Conservation (phyloP, 1,140 invertebrate genomes). For the Lethocerus indicus region DNA sequence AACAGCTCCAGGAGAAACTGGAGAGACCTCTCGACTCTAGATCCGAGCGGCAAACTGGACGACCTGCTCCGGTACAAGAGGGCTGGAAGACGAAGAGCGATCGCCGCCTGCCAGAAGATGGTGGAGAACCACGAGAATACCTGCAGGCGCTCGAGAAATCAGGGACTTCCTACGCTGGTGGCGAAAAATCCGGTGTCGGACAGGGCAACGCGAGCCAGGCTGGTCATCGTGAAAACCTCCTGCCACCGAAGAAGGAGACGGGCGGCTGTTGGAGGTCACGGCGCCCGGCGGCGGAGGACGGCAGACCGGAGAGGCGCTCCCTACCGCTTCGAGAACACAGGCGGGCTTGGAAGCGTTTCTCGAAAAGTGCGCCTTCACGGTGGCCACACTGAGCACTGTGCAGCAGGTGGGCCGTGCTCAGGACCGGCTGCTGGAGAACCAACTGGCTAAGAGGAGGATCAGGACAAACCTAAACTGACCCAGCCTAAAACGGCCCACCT, state of each 20-base stretch:
- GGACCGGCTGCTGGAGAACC: slow-evolving; percentile 76
- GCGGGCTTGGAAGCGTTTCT: slow-evolving; percentile 57
- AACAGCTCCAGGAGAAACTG: slow-evolving; percentile 59
- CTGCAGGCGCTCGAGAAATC: slow-evolving; percentile 55
- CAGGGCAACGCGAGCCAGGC: slow-evolving; percentile 58
- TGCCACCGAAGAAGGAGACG: slow-evolving; percentile 54
- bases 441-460: slow-evolving; percentile 64
- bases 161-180: slow-evolving; percentile 53
- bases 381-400: slow-evolving; percentile 49
- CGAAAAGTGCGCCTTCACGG: slow-evolving; percentile 47
- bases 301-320: slow-evolving; percentile 50
- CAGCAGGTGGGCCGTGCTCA: slow-evolving; percentile 62
- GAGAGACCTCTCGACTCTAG: slow-evolving; percentile 52
- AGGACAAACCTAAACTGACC: slow-evolving; percentile 57
- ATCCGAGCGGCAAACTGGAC: slow-evolving; percentile 47
- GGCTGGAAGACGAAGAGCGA: slow-evolving; percentile 42
- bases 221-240: slow-evolving; percentile 52
- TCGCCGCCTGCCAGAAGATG: slow-evolving; percentile 46
- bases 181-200: slow-evolving; percentile 51
- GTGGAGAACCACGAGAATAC: slow-evolving; percentile 70
- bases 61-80: slow-evolving; percentile 51
- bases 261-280: slow-evolving; percentile 57
- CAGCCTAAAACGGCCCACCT: too few relatives aligned
- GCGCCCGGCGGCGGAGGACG: slow-evolving; percentile 55
- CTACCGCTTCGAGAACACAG: slow-evolving; percentile 61